Base-by-base conservation (phyloP, 2,888 invertebrate genomes). In the Diarsia dahlii region DNA sequence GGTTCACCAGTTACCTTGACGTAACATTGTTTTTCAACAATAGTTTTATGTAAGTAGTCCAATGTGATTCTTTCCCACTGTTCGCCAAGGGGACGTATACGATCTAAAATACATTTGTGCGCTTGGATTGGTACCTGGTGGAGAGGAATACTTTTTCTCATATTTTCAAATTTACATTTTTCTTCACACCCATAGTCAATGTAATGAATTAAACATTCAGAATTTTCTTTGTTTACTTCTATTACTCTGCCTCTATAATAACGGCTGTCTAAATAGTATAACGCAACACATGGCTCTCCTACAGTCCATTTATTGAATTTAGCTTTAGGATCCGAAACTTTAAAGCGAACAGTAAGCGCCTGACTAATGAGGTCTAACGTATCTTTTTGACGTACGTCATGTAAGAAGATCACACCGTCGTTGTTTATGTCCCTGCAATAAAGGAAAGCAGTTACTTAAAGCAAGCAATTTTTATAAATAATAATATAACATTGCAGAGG, bases 151-250 rank as follows among this genome's bases (percentile, higher is more conserved):
- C 97, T 97, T 82, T 97, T 97, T 34, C 97, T 95, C 70, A 99
- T 88, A 71, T 97, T 96, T 1, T 94, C 91, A 20, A 97, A 94
- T 0, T 94, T 86, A 76, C 98, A 97, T 0, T 93, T 91, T 92
- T 99, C 99, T 60, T 97, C 95, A 90, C 98, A 99, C 0, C 99
- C 99, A 90, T 98, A 99, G 94, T 99, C 99, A 1, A 99, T 97
- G 93, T 98, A 98, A 71, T 97, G 95, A 0, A 98, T 97, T 73
- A 95, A 81, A 81, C 97, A 94, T 71, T 90, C 87, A 67, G 92
- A 87, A 3, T 93, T 85, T 76, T 96, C 95, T 2, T 92, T 86
- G 60, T 94, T 90, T 1, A 97, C 94, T 71, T 96, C 92, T 2
- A 95, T 1, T 3, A 98, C 96, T 88, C 95, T 94, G 10, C 97